Evolutionary conservation across 2,888 invertebrate species (phyloP).

Genomic region (Thysanoteuthis rhombus): DNA sequence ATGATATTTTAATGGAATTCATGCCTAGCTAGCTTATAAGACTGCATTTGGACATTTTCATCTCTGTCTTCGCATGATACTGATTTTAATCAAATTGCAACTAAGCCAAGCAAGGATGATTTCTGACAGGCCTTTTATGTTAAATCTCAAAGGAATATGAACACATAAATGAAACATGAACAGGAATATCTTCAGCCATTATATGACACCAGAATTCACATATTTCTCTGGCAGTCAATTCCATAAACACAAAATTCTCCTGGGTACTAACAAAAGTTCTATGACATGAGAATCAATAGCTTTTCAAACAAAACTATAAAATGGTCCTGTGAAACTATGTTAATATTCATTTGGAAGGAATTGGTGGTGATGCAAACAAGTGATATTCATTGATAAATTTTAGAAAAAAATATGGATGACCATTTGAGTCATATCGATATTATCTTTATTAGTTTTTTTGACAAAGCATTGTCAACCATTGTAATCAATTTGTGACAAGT

Average conservation of each 20-base stretch:
- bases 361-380: not conserved
- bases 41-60: not conserved
- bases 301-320: not conserved
- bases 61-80: not conserved
- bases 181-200: conserved; percentile 12
- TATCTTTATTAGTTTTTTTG: no score
- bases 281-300: not conserved
- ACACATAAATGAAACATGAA: not conserved
- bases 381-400: not conserved
- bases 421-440: no score
- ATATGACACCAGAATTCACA: not conserved
- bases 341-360: not conserved
- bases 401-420: no score
- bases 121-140: not conserved
- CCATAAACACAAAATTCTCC: not conserved
- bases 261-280: not conserved
- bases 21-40: not conserved
- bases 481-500: no score
- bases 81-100: not conserved
- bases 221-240: not conserved
- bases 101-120: not conserved
- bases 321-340: not conserved
- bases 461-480: no score
- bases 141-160: not conserved
- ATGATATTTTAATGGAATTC: not conserved